Percentiles rank a stretch among this genome's conserved stretches.
Evolutionary conservation across 2,888 invertebrate species (phyloP).

Genomic region (Stenodema calcarata): DNA sequence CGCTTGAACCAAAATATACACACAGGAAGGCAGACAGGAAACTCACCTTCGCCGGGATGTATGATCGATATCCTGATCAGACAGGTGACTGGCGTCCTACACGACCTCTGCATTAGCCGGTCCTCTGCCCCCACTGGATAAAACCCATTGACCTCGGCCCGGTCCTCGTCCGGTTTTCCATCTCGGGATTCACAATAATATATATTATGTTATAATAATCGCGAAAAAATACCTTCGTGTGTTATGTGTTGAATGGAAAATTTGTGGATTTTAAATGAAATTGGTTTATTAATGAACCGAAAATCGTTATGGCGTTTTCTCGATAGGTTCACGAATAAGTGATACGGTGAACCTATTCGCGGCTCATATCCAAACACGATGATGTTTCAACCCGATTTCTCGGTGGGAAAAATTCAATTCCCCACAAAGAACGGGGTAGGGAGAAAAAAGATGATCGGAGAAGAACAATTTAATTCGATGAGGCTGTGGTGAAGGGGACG

Average conservation of each 20-base stretch:
- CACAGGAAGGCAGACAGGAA: background rate
- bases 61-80: conserved; percentile 3
- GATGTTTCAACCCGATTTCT: no score
- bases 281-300: no score
- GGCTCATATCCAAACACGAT: no score
- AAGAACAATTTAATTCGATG: background rate
- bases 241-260: no score
- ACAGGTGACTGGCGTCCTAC: conserved; percentile 29
- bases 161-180: background rate
- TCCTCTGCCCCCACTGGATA: background rate
- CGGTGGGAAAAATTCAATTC: no score
- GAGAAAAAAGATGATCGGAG: background rate
- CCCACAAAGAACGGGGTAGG: no score
- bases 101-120: conserved; percentile 13
- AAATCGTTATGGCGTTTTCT: no score
- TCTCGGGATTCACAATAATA: background rate
- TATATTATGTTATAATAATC: no score
- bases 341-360: no score
- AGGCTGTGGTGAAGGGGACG: background rate
- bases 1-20: background rate
- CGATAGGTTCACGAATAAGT: no score
- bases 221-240: no score
- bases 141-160: background rate
- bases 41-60: background rate
- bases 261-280: no score